Base-by-base conservation (phyloP, 2,113 vertebrate species). In the Nerophis ophidion region DNA sequence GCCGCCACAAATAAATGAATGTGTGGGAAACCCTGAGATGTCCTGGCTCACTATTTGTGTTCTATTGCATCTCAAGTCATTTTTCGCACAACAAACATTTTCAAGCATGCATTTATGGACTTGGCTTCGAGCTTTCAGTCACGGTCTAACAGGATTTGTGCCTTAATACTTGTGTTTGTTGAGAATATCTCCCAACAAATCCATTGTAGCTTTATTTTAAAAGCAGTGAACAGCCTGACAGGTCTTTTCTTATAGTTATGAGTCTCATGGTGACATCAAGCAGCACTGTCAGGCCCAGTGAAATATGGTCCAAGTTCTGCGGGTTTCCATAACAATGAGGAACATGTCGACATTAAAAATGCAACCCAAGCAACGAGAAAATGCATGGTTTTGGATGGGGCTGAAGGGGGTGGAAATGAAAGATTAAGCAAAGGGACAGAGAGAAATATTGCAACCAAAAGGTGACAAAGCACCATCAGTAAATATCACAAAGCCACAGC, bases 191-290 rank as follows among this genome's bases (percentile, higher is more conserved):
- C 47, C 26, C 54, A 19, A 50, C 50, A 63, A 71, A 74, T 60
- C 63, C 57, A 48, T 48, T 51, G 60, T 14, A 75, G 50, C 61
- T n/a, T 75, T 74, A 75, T 66, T 56, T 74, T 68, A 55, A 8
- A 55, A 8, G 57, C 66, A 78, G 75, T 79, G 81, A 74, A 83
- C 76, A 57, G 61, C 62, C 63, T 33, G 69, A 72, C 79, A 78
- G 47, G 70, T 70, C 54, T 65, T 71, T 71, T 74, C 60, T 71
- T 74, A 71, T 62, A 77, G 79, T 81, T 70, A 11, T 9, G 9
- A 9, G 17, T 17, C 9, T 9, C 48, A 26, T 49, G 17, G 17
- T 26, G 17, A 49, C 48, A 9, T 19, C 11, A 38, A 38, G 36
- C 36, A 9, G 38, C 38, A 26, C 48, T 8, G 48, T 19, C 16